phyloP scores from a whole-genome alignment of 2,888 invertebrate species.

The Venusia cambrica region DNA sequence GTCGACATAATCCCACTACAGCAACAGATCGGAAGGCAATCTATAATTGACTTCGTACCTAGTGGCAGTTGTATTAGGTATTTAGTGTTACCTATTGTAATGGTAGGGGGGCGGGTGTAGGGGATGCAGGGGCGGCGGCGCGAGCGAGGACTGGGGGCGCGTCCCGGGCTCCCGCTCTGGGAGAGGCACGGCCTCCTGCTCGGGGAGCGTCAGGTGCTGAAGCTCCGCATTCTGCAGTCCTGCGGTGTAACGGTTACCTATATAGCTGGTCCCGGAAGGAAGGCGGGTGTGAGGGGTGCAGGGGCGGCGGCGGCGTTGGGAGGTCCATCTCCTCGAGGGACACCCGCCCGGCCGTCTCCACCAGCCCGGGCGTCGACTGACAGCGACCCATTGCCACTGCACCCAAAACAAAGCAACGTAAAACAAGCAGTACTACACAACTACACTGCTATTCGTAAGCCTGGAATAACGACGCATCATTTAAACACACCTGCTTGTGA shows the following conservation, averaged over 20 bases:
- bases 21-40: no score
- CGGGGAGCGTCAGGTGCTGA: slow-evolving; percentile 67
- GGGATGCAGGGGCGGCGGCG: slow-evolving; percentile 39
- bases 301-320: slow-evolving; percentile 58
- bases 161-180: slow-evolving; percentile 76
- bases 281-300: slow-evolving; percentile 71
- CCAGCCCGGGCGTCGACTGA: slow-evolving; percentile 96
- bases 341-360: slow-evolving; percentile 94
- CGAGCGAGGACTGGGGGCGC: slow-evolving; percentile 46
- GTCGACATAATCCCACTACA: no score
- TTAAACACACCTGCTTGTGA: no score
- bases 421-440: slow-evolving; percentile 32
- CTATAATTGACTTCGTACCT: no score
- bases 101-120: slow-evolving; percentile 31
- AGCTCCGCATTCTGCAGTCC: slow-evolving; percentile 81
- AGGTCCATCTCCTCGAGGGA: slow-evolving; percentile 86
- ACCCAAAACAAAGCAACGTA: slow-evolving; percentile 31
- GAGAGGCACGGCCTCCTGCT: slow-evolving; percentile 2
- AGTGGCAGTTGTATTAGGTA: neutral
- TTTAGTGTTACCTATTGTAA: slow-evolving; percentile 36
- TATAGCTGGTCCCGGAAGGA: slow-evolving; percentile 78
- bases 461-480: no score
- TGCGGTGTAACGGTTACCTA: slow-evolving; percentile 57
- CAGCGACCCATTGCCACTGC: slow-evolving; percentile 96
- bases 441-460: no score